Evolutionary conservation across 2,113 vertebrate species (phyloP), one percentile per base, ranked within the genome.

Genomic region (Sander lucioperca): DNA sequence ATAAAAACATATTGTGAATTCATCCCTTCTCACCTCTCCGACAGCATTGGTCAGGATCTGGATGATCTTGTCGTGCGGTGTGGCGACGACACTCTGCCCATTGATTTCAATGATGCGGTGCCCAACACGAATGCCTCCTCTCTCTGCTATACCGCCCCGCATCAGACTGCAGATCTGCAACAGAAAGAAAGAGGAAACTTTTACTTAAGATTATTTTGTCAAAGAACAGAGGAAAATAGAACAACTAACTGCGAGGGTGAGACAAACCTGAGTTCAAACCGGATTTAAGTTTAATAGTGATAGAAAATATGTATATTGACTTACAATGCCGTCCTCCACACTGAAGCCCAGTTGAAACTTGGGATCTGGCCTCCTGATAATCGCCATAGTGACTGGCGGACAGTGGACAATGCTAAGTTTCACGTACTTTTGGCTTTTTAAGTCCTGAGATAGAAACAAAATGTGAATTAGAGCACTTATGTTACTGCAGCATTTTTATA

Each of bases 81-180:
- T 98, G 80, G 98, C 98, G 66, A 99, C 98, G 54, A 99, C 97
- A 0, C 98, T 99, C 88, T 98, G 98, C 50, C 97, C 98, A 0
- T 99, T 99, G 94, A 99, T 97, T 93, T 99, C 98, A 0, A 99
- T 99, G 93, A 99, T 99, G 76, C 97, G 97, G 84, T 99, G 98
- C 0, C 98, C 98, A 11, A 99, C 98, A 0, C 98, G 96, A 76
- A 99, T 96, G 9, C 98, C 98, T 0, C 98, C 98, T 6, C 96
- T 94, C 90, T 99, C 98, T 0, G 98, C 98, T 0, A 99, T 98
- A 45, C 98, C 98, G 0, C 98, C 98, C 0, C 98, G 96, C 94
- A 99, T 98, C 59, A 99, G 95, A 90, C 98, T 99, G 94, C 97
- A 99, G 91, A 99, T 98, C 98, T 99, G 64, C 47, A 69, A 70